Evolutionary conservation across 1,140 invertebrate genomes (phyloP).

Genomic region (Pseudomyrmex pallidus): DNA sequence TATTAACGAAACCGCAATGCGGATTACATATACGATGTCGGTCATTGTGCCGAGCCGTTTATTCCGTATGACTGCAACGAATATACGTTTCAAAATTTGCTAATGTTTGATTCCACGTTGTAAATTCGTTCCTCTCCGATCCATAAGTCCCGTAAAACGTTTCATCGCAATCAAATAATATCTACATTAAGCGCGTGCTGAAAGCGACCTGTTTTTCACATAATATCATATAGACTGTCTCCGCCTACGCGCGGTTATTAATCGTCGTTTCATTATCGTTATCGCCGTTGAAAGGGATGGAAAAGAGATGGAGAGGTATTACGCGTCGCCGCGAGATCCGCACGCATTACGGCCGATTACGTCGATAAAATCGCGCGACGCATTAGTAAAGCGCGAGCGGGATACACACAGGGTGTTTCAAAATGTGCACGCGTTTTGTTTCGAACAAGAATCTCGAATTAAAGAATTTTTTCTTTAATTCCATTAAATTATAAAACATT

Average conservation of each 20-base stretch:
- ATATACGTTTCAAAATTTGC: constrained; percentile 36
- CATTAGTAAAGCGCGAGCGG: constrained; percentile 35
- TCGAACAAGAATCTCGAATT: neutral
- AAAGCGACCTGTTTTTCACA: constrained; percentile 39
- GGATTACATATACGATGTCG: constrained; percentile 6
- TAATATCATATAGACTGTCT: constrained; percentile 51
- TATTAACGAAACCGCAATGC: constrained; percentile 21
- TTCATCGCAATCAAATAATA: constrained; percentile 50
- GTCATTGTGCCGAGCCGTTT: neutral
- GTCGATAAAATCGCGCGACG: constrained; percentile 60
- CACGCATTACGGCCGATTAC: constrained; percentile 61
- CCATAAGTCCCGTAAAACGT: constrained; percentile 39
- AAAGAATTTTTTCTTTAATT: neutral
- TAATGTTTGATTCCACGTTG: neutral
- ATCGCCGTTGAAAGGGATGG: neutral
- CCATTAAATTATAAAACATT: no score
- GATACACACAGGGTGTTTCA: constrained; percentile 17
- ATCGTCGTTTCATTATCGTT: constrained; percentile 64
- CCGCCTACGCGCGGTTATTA: constrained; percentile 46
- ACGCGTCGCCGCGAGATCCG: constrained; percentile 56
- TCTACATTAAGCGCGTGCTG: constrained; percentile 21
- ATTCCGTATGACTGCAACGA: constrained; percentile 15
- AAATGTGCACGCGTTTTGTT: neutral
- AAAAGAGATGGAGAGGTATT: neutral
- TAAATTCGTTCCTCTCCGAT: neutral